phyloP scores from a whole-genome alignment of 2,113 vertebrate species.

The Albula glossodonta region DNA sequence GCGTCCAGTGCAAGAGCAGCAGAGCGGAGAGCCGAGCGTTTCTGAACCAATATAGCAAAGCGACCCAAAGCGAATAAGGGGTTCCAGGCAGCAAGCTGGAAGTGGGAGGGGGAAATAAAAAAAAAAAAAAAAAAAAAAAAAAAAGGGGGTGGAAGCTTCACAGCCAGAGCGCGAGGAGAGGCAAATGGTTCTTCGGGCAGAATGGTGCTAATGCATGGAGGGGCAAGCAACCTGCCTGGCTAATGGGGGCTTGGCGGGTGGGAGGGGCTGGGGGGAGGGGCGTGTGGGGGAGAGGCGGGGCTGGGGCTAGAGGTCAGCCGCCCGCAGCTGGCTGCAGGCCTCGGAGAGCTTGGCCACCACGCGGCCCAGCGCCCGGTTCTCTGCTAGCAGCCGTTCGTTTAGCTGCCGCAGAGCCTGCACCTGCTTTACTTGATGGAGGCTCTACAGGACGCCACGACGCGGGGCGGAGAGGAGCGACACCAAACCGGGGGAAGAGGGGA shows the following conservation, averaged over 20 bases:
- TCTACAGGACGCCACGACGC: slow-evolving; percentile 81
- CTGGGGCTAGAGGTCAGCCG: slow-evolving; percentile 81
- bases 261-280: slow-evolving; percentile 73
- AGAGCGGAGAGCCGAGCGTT: slow-evolving; percentile 46
- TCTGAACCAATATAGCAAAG: no score
- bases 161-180: no score
- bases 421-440: slow-evolving; percentile 95
- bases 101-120: no score
- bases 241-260: slow-evolving; percentile 75
- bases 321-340: slow-evolving; percentile 84
- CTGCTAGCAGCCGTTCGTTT: slow-evolving; percentile 94
- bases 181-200: slow-evolving; percentile 8
- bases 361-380: slow-evolving; percentile 96
- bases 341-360: slow-evolving; percentile 92
- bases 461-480: slow-evolving; percentile 59
- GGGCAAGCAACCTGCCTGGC: slow-evolving; percentile 87
- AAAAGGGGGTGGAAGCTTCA: no score
- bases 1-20: slow-evolving; percentile 59
- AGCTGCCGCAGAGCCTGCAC: slow-evolving; percentile 91
- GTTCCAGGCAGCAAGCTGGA: slow-evolving; percentile 56
- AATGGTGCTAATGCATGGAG: slow-evolving; percentile 56
- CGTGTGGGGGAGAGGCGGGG: slow-evolving; percentile 4
- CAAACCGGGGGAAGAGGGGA: slow-evolving; percentile 28
- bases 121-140: no score
- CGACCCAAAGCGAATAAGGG: slow-evolving; percentile 16